phyloP scores from a whole-genome alignment of 1,140 invertebrate species.

The Drosophila pachea region DNA sequence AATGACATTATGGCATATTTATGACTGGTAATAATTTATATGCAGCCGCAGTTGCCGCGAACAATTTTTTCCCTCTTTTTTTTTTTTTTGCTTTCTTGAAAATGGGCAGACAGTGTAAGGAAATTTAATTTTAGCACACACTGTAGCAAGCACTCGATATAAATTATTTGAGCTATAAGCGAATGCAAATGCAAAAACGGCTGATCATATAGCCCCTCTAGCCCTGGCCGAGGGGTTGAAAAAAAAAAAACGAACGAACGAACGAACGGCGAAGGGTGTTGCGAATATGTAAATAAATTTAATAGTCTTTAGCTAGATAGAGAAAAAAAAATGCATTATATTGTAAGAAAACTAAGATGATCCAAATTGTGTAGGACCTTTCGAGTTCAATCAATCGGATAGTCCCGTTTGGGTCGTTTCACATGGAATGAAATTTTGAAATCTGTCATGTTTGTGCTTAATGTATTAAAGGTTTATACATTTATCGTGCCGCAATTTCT shows the following conservation, averaged over 20 bases:
- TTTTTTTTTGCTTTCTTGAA: constrained; percentile 30
- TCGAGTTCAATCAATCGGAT: too few relatives aligned
- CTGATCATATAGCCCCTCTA: constrained; percentile 3
- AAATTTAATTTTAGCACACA: constrained; percentile 51
- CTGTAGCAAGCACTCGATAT: constrained; percentile 30
- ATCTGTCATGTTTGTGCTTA: not conserved
- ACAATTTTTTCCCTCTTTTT: constrained; percentile 15
- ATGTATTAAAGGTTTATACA: not conserved
- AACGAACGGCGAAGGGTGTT: not conserved
- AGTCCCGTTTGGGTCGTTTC: too few relatives aligned
- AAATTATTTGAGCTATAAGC: constrained; percentile 30
- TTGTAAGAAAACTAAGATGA: too few relatives aligned
- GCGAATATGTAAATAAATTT: not conserved
- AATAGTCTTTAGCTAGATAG: too few relatives aligned
- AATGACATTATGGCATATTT: constrained; percentile 77
- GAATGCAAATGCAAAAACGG: constrained; percentile 7
- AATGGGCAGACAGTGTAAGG: constrained; percentile 25
- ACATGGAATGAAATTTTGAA: constrained; percentile 1
- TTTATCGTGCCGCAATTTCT: constrained; percentile 33
- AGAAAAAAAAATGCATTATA: too few relatives aligned
- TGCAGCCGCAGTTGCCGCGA: constrained; percentile 57
- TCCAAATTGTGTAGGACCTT: too few relatives aligned
- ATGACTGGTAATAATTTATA: constrained; percentile 77
- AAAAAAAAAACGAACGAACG: too few relatives aligned
- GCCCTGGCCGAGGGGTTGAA: not conserved